phyloP scores from a whole-genome alignment of 2,888 invertebrate species.

The Acleris holmiana region DNA sequence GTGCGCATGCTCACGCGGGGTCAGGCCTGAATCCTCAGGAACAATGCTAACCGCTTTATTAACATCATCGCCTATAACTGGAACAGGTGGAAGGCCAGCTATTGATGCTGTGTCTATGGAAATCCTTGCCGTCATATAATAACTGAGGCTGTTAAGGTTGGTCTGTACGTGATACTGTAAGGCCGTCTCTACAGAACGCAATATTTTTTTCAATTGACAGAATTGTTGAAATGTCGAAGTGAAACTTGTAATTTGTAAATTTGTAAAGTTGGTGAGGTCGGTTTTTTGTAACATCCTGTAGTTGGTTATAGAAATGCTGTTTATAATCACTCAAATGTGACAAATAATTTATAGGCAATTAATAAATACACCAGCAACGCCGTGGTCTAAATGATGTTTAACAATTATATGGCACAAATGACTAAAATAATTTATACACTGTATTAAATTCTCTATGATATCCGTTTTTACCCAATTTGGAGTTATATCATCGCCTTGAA shows the following conservation, averaged over 20 bases:
- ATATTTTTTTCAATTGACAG: not conserved
- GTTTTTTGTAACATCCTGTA: no score
- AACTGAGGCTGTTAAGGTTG: constrained; percentile 9
- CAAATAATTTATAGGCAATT: not conserved
- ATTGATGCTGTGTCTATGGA: constrained; percentile 35
- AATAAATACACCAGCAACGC: not conserved
- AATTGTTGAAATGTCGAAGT: not conserved
- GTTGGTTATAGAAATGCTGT: not conserved
- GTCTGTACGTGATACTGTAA: constrained; percentile 2
- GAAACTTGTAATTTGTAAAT: no score
- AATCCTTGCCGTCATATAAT: constrained; percentile 28
- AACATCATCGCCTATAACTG: constrained; percentile 69
- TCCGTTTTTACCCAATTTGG: constrained; percentile 33
- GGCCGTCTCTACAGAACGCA: not conserved
- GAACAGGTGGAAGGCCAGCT: constrained; percentile 71
- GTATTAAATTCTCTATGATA: constrained; percentile 29
- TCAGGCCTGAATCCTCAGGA: constrained; percentile 67
- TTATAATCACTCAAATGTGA: not conserved
- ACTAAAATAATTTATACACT: not conserved
- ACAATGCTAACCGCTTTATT: constrained; percentile 82
- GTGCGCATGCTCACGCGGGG: constrained; percentile 52
- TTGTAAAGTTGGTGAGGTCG: no score
- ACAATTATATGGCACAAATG: constrained; percentile 20
- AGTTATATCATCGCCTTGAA: constrained; percentile 24
- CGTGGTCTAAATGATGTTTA: not conserved